These are phyloP conservation scores for Amorpha juglandis DNA, from an alignment of 2,888 invertebrate species.

Conservation along the genomic window DNA sequence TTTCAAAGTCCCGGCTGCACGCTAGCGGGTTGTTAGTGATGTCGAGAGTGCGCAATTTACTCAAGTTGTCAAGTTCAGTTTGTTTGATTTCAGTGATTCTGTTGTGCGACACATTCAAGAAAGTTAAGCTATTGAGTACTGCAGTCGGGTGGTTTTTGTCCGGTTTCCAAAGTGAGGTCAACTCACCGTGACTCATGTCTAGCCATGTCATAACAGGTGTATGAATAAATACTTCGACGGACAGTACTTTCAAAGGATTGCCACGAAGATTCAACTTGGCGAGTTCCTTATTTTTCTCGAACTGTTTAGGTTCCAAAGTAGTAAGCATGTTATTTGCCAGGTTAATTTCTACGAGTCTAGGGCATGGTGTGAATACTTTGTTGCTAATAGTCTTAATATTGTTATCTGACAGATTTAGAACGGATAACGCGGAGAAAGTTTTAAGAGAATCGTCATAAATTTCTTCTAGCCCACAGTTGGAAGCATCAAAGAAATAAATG, in stretches of 20 bases:
- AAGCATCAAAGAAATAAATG: conserved; percentile 88
- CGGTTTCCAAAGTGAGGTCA: conserved; percentile 87
- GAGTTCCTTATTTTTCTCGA: conserved; percentile 87
- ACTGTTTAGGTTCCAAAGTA: conserved; percentile 85
- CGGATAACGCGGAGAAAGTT: conserved; percentile 88
- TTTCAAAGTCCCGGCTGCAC: conserved; percentile 87
- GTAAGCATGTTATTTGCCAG: conserved; percentile 88
- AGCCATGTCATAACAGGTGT: conserved; percentile 86
- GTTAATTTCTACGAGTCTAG: conserved; percentile 87
- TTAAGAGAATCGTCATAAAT: conserved; percentile 87
- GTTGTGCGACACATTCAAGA: conserved; percentile 86
- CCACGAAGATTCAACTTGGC: conserved; percentile 88
- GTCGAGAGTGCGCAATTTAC: conserved; percentile 85
- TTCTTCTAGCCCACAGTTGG: conserved; percentile 88
- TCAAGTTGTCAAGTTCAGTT: conserved; percentile 84
- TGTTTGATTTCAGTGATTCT: conserved; percentile 82
- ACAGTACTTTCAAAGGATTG: conserved; percentile 87
- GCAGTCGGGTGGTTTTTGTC: conserved; percentile 71
- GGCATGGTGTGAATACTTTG: conserved; percentile 81
- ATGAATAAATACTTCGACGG: conserved; percentile 87
- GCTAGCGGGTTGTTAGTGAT: conserved; percentile 87
- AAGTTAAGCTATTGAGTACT: conserved; percentile 81
- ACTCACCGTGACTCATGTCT: conserved; percentile 88
- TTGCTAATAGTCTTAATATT: conserved; percentile 83
- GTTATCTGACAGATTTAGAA: conserved; percentile 88